Evolutionary conservation across 2,113 vertebrate genomes (phyloP).

Genomic region (Cyprinodon brontotheroides): DNA sequence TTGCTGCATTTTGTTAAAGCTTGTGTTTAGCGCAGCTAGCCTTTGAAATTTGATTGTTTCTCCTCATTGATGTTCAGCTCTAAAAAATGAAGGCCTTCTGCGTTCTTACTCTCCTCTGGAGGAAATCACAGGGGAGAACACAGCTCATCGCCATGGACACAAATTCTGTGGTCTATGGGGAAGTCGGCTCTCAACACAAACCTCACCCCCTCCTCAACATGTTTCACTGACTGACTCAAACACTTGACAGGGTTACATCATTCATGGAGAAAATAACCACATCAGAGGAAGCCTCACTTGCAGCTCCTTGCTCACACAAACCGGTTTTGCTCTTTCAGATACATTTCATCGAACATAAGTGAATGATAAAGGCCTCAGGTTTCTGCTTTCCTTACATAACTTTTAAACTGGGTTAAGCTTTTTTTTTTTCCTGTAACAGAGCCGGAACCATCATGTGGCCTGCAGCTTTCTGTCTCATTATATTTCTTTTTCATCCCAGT

Average conservation of each 20-base stretch:
- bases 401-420: not conserved
- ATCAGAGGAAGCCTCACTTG: slow-evolving; percentile 19
- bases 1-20: not conserved
- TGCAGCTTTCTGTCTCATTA: not conserved
- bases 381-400: slow-evolving; percentile 7
- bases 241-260: slow-evolving; percentile 10
- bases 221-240: slow-evolving; percentile 26
- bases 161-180: slow-evolving; percentile 66
- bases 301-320: not conserved
- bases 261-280: slow-evolving; percentile 8
- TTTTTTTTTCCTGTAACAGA: not conserved
- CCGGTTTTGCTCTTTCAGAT: slow-evolving; percentile 1
- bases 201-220: slow-evolving; percentile 6
- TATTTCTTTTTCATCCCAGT: not conserved
- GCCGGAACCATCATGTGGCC: not conserved
- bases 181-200: not conserved
- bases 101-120: slow-evolving; percentile 25
- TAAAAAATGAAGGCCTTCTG: slow-evolving; percentile 17
- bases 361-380: slow-evolving; percentile 1
- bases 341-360: slow-evolving; percentile 2
- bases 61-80: not conserved
- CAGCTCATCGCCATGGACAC: slow-evolving; percentile 67
- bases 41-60: not conserved
- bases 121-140: slow-evolving; percentile 36
- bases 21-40: not conserved